Conservation (phyloP, 2,113 vertebrate species). For the Orcinus orca region DNA sequence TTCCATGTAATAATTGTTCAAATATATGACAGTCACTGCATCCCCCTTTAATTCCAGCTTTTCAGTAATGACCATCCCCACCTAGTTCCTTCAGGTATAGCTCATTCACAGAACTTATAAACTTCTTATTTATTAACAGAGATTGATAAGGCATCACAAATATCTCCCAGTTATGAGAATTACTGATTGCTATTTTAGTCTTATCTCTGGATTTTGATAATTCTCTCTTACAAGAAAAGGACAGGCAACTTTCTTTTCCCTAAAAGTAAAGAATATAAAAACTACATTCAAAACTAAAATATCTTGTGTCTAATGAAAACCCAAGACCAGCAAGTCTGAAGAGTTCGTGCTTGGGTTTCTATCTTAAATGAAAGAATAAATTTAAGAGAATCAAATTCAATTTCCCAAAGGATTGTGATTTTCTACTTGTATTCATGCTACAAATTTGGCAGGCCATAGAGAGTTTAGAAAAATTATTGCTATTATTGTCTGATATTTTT, state of each 20-base stretch:
- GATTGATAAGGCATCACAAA: background rate
- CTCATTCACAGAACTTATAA: background rate
- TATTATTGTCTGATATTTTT: conserved; percentile 42
- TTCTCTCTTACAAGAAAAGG: background rate
- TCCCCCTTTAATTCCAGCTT: background rate
- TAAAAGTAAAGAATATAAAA: conserved; percentile 41
- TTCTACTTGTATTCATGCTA: conserved; percentile 34
- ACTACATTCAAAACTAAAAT: conserved; percentile 26
- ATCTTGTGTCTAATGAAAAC: conserved; percentile 35
- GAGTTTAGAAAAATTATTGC: conserved; percentile 48
- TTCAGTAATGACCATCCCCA: background rate
- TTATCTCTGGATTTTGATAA: background rate
- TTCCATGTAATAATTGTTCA: background rate
- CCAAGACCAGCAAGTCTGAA: background rate
- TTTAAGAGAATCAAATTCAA: conserved; percentile 37
- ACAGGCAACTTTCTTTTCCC: background rate
- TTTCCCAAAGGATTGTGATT: conserved; percentile 46
- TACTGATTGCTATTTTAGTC: background rate
- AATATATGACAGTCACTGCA: background rate
- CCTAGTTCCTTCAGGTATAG: background rate
- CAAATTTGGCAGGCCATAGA: conserved; percentile 44
- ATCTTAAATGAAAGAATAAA: conserved; percentile 45
- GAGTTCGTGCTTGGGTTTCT: background rate
- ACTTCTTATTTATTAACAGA: background rate
- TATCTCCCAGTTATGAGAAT: background rate